A percentile compares a stretch with the other conserved stretches of the same genome.
Evolutionary conservation across 1,140 invertebrate species (phyloP).

Genomic region (Oryzaephilus surinamensis): DNA sequence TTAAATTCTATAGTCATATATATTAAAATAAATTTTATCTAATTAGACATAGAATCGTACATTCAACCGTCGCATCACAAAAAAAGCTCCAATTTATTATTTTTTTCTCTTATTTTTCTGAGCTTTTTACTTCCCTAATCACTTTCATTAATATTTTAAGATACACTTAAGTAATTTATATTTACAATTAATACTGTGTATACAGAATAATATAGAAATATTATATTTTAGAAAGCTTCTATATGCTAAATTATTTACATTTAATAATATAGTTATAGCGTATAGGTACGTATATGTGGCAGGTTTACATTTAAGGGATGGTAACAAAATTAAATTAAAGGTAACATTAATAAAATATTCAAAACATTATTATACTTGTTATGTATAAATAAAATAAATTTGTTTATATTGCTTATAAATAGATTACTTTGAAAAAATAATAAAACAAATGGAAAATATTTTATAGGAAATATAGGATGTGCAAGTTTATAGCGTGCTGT

Average conservation of each 20-base stretch:
- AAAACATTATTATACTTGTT: too few relatives aligned
- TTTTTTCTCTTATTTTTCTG: slow-evolving; percentile 5
- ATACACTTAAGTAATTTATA: slow-evolving; percentile 20
- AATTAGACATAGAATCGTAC: slow-evolving; percentile 22
- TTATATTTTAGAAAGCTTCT: slow-evolving; percentile 24
- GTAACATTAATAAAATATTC: too few relatives aligned
- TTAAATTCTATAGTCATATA: slow-evolving; percentile 21
- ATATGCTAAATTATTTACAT: slow-evolving; percentile 13
- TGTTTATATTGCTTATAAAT: too few relatives aligned
- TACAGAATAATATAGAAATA: slow-evolving; percentile 23
- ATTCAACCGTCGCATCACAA: slow-evolving; percentile 20
- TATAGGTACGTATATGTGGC: slow-evolving; percentile 26
- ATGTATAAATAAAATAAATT: too few relatives aligned
- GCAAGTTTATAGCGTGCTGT: too few relatives aligned
- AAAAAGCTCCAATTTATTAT: slow-evolving; percentile 13
- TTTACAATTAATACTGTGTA: slow-evolving; percentile 18
- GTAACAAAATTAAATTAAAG: too few relatives aligned
- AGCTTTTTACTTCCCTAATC: slow-evolving; percentile 2
- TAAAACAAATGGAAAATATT: too few relatives aligned
- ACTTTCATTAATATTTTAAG: slow-evolving; percentile 10
- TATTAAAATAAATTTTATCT: slow-evolving; percentile 27
- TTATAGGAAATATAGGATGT: too few relatives aligned
- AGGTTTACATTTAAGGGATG: slow-evolving; percentile 19
- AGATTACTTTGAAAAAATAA: too few relatives aligned
- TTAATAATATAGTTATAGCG: slow-evolving; percentile 20